Conservation (phyloP, 2,113 vertebrate genomes). For the Grallaria varia region DNA sequence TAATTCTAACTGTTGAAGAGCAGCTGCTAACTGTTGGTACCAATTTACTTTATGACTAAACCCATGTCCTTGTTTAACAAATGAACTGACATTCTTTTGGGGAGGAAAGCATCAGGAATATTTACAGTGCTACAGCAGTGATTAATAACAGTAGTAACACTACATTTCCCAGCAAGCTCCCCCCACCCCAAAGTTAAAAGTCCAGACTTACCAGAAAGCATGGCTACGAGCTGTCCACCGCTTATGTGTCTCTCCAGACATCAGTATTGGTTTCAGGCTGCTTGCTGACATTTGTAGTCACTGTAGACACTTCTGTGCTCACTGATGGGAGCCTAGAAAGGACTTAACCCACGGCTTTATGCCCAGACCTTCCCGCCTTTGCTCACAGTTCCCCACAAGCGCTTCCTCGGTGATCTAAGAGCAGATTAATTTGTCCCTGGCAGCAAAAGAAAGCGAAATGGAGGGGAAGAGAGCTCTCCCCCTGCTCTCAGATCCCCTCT, state of each 20-base stretch:
- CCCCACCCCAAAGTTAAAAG: neutral
- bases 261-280: slow-evolving; percentile 6
- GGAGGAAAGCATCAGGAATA: neutral
- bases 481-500: slow-evolving; percentile 24
- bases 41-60: slow-evolving; percentile 25
- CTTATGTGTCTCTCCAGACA: slow-evolving; percentile 34
- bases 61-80: slow-evolving; percentile 11
- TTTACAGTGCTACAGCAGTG: neutral
- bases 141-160: neutral
- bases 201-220: slow-evolving; percentile 70
- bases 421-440: slow-evolving; percentile 16
- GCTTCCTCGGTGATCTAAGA: neutral
- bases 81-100: neutral
- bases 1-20: slow-evolving; percentile 35
- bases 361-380: neutral
- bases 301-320: neutral
- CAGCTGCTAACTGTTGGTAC: slow-evolving; percentile 30
- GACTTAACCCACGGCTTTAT: neutral
- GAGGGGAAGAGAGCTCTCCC: neutral
- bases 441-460: neutral
- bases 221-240: neutral
- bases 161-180: neutral
- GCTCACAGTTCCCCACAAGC: neutral
- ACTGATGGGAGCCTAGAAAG: neutral
- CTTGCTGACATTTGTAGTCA: neutral